phyloP scores from a whole-genome alignment of 2,797 vertebrate genomes.

The Schizopygopsis pylzovi region DNA sequence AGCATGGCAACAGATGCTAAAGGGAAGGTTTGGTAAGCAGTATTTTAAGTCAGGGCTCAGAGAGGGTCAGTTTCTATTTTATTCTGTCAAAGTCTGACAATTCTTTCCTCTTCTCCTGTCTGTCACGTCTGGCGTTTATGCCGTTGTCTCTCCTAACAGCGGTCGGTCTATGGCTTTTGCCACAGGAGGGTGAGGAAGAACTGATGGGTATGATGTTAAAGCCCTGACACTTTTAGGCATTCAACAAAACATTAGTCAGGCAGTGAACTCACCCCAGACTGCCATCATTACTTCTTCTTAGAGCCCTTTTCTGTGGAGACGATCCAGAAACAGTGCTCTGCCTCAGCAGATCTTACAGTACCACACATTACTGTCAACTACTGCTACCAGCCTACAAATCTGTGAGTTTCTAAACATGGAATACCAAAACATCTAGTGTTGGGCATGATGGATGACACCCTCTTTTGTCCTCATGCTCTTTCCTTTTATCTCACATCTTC shows the following conservation, averaged over 20 bases:
- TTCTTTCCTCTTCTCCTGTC: constrained; percentile 16
- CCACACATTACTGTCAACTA: too few species aligned
- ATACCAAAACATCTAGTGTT: too few species aligned
- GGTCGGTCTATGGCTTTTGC: constrained; percentile 42
- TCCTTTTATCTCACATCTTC: too few species aligned
- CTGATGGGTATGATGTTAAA: constrained; percentile 50
- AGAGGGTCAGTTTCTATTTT: not conserved
- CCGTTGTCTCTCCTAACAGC: constrained; percentile 27
- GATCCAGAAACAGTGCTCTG: too few species aligned
- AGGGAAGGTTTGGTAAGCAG: not conserved
- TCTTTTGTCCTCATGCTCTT: too few species aligned
- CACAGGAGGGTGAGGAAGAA: constrained; percentile 41
- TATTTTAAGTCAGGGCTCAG: not conserved
- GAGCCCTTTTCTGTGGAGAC: not conserved
- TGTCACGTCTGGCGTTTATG: constrained; percentile 43
- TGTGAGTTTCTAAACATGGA: too few species aligned
- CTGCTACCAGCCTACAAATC: too few species aligned
- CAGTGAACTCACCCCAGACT: constrained; percentile 35
- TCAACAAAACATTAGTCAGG: constrained; percentile 53
- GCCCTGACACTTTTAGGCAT: constrained; percentile 50
- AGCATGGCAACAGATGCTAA: not conserved
- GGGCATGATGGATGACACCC: too few species aligned
- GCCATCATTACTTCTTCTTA: constrained; percentile 42
- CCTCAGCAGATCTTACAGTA: too few species aligned
- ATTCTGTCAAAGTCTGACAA: constrained; percentile 9